These are phyloP conservation scores for Dryocosmus kuriphilus DNA, from an alignment of 2,888 invertebrate species.

Conservation along the genomic window DNA sequence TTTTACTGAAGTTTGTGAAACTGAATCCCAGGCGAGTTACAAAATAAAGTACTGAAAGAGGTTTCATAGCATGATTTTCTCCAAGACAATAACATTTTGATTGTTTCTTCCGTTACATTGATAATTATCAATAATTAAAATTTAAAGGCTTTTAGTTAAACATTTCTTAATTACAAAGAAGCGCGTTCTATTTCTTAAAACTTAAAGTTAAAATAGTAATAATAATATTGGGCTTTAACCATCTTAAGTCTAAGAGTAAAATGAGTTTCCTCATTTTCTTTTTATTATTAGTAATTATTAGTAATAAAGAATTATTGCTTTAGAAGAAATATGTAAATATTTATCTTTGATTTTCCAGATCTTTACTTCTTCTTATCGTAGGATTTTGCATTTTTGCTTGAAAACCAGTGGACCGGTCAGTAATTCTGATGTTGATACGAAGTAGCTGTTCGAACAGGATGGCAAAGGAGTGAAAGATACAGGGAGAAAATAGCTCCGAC, in stretches of 20 bases:
- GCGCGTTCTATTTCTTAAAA: too few relatives aligned
- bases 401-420: constrained; percentile 14
- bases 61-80: too few relatives aligned
- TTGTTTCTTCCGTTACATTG: too few relatives aligned
- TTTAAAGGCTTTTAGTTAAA: too few relatives aligned
- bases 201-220: too few relatives aligned
- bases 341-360: not conserved
- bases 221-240: too few relatives aligned
- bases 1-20: not conserved
- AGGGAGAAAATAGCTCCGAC: constrained; percentile 61
- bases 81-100: too few relatives aligned
- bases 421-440: constrained; percentile 58
- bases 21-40: not conserved
- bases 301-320: not conserved
- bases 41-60: not conserved
- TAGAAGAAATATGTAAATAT: not conserved
- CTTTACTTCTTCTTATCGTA: not conserved
- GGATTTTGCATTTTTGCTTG: constrained; percentile 11
- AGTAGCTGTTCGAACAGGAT: constrained; percentile 64
- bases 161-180: too few relatives aligned
- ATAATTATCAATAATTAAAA: too few relatives aligned
- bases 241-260: too few relatives aligned
- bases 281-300: too few relatives aligned
- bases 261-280: too few relatives aligned
- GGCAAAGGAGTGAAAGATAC: constrained; percentile 64